Base-by-base conservation (phyloP, 2,888 invertebrate genomes). In the Gisinianus flammeolus region DNA sequence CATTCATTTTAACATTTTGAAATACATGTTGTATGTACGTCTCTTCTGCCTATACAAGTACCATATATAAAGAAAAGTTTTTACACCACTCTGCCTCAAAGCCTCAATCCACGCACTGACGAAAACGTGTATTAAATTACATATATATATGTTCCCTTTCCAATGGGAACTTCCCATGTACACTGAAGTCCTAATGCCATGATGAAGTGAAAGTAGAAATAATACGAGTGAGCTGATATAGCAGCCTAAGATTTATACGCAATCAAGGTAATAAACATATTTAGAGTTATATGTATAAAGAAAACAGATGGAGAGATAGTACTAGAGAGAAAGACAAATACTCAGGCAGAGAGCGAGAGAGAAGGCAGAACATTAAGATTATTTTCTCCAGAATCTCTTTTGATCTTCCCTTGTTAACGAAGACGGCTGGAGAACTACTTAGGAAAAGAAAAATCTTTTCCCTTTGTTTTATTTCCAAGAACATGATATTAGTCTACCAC, bases 361-460 rank as follows among this genome's bases (percentile, higher is more conserved):
- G 8, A 67, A 28, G 28, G n/a, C 16, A 67, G 33, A 33, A 67
- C 35, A 69, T 31, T 71, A 31, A 58, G 56, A 56, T 71, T 71
- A 71, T 71, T 71, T 71, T 56, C 71, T 52, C n/a, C 31, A 30
- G 33, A 71, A 71, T 71, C 71, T 71, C 31, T 28, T 71, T 71
- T 71, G 30, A 71, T 56, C 31, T 71, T 56, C 22, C 52, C 22
- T 54, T 28, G 22, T 44, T 44, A 62, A 62, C 62, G 26, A 62
- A 62, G 62, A 62, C 16, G 22, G 22, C n/a, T 58, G 56, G 56
- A n/a, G 19, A 44, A 44, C 44, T 44, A 44, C 44, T 44, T 44
- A 44, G 16, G 44, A 44, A n/a, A 44, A 19, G 44, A 44, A 44
- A 44, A 44, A 44, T 44, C 44, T 44, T 44, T 44, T 44, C 19